Percentiles rank a stretch among this genome's conserved stretches.
These are phyloP conservation scores for Diplogasteroides magnus DNA, from an alignment of 1,140 invertebrate species.

Conservation along the genomic window DNA sequence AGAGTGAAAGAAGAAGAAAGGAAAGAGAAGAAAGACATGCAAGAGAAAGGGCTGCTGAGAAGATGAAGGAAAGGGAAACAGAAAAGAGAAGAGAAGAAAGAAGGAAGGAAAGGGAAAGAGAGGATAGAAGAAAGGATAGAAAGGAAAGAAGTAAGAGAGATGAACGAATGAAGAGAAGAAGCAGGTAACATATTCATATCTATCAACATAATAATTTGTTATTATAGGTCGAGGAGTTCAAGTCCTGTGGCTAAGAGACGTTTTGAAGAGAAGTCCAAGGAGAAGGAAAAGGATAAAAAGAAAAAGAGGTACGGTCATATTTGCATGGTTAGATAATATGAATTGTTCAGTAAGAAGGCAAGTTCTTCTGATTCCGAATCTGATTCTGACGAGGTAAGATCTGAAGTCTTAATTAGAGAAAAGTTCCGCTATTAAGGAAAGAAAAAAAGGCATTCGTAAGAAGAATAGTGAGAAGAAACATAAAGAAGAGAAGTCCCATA, in stretches of 20 bases:
- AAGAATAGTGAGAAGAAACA: conserved; percentile 1
- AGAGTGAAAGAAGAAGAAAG: neutral
- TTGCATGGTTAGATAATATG: neutral
- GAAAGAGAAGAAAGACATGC: neutral
- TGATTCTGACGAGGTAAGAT: no score
- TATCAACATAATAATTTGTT: neutral
- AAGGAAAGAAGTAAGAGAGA: conserved; percentile 17
- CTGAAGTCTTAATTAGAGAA: no score
- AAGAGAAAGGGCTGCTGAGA: no score
- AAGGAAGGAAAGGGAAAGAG: conserved; percentile 1
- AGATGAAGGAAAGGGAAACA: conserved; percentile 8
- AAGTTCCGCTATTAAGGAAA: no score
- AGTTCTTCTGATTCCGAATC: no score
- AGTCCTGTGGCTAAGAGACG: neutral
- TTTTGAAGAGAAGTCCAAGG: neutral
- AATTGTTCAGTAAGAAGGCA: no score
- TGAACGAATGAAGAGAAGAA: conserved; percentile 21
- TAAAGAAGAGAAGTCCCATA: neutral
- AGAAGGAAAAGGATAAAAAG: neutral
- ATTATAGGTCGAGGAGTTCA: neutral
- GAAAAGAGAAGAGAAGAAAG: conserved; percentile 11
- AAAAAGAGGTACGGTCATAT: neutral
- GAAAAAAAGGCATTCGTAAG: neutral
- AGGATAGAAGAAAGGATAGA: conserved; percentile 14
- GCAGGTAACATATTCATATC: conserved; percentile 1